These are phyloP conservation scores for Peucedramus taeniatus DNA, from an alignment of 2,113 vertebrate genomes.

Conservation along the genomic window DNA sequence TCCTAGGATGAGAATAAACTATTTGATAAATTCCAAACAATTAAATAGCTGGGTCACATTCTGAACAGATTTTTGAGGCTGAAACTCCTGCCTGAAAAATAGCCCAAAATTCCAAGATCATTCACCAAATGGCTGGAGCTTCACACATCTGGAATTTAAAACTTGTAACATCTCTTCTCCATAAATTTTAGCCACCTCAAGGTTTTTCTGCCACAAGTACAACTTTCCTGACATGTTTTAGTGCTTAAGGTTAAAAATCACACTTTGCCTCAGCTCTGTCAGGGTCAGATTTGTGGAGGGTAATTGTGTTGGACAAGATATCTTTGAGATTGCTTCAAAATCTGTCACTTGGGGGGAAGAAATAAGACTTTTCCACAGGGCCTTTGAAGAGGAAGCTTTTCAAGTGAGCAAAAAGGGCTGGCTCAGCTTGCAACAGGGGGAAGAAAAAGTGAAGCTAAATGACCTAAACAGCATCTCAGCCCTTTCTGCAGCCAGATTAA, in stretches of 20 bases:
- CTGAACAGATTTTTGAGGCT: not conserved
- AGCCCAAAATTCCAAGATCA: not conserved
- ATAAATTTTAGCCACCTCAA: constrained; percentile 50
- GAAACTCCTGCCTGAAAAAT: not conserved
- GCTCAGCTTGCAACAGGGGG: not conserved
- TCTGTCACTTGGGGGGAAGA: not conserved
- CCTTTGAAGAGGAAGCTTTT: constrained; percentile 42
- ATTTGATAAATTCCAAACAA: not conserved
- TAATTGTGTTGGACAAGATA: constrained; percentile 17
- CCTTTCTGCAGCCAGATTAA: constrained; percentile 33
- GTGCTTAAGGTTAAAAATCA: constrained; percentile 37
- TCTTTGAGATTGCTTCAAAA: not conserved
- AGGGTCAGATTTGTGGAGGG: constrained; percentile 54
- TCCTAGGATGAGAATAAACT: not conserved
- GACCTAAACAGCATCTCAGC: constrained; percentile 27
- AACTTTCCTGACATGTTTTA: constrained; percentile 12
- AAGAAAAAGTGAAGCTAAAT: not conserved
- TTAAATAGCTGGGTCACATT: not conserved
- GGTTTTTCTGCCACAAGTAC: not conserved
- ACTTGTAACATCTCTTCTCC: not conserved
- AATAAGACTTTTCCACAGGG: not conserved
- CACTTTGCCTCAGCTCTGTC: constrained; percentile 18
- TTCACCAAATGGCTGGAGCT: constrained; percentile 42
- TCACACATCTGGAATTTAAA: constrained; percentile 55
- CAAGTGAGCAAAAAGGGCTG: constrained; percentile 23